phyloP scores from a whole-genome alignment of 1,140 invertebrate genomes.

The Leptestheria dahalacensis region DNA sequence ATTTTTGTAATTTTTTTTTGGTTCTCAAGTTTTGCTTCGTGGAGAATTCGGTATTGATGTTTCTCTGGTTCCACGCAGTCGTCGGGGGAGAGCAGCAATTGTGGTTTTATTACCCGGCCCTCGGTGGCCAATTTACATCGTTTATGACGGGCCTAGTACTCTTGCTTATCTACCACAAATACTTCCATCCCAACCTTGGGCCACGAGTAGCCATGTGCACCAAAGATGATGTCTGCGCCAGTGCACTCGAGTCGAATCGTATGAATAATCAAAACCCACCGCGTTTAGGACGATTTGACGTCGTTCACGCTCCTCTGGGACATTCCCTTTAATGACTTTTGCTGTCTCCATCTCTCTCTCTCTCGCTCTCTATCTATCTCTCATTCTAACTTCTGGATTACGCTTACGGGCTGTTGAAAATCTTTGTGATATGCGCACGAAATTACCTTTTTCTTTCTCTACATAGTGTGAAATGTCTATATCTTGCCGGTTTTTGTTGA shows the following conservation, averaged over 20 bases:
- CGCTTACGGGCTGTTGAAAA: no score
- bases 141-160: conserved; percentile 1
- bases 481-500: no score
- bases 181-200: conserved; percentile 5
- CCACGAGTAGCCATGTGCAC: conserved; percentile 1
- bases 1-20: neutral
- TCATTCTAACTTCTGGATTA: no score
- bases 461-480: no score
- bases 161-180: conserved; percentile 6
- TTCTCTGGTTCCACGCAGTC: conserved; percentile 6
- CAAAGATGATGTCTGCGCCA: neutral
- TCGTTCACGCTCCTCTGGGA: neutral
- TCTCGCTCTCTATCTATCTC: no score
- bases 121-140: neutral
- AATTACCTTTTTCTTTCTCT: neutral
- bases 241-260: neutral
- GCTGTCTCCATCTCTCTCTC: no score
- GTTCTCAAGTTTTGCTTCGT: conserved; percentile 11
- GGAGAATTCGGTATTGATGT: conserved; percentile 9
- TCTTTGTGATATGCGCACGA: neutral
- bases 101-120: conserved; percentile 10
- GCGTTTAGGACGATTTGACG: neutral
- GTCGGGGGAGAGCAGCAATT: neutral
- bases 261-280: neutral
- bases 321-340: no score